phyloP scores from a whole-genome alignment of 2,113 vertebrate species.

The Chinchilla lanigera region DNA sequence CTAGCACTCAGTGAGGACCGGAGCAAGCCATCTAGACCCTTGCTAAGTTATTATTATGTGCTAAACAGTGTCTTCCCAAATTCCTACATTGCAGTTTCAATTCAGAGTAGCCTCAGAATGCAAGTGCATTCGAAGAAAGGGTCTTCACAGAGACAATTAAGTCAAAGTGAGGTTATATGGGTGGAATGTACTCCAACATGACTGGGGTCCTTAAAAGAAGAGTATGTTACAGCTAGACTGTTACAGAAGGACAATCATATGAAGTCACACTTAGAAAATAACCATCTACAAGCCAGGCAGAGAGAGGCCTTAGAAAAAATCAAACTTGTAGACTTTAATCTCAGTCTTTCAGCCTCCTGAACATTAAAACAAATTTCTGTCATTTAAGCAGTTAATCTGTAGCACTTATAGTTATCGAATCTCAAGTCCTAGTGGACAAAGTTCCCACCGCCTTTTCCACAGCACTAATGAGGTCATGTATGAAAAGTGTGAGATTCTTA shows the following conservation, averaged over 20 bases:
- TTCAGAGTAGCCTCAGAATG: neutral
- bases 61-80: no score
- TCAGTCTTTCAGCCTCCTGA: neutral
- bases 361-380: neutral
- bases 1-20: no score
- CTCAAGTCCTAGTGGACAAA: neutral
- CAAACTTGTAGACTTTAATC: neutral
- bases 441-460: neutral
- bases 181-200: neutral
- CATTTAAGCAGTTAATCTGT: neutral
- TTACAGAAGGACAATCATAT: accelerated
- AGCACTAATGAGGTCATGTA: neutral
- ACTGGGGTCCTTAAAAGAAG: neutral
- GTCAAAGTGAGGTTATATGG: neutral
- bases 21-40: accelerated
- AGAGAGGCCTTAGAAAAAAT: neutral
- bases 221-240: no score
- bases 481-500: neutral
- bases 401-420: neutral
- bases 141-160: neutral
- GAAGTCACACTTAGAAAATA: neutral
- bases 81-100: neutral
- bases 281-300: neutral
- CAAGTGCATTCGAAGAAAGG: neutral
- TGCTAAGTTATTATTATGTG: neutral